phyloP scores from a whole-genome alignment of 2,888 invertebrate genomes.

The Euplexia lucipara region DNA sequence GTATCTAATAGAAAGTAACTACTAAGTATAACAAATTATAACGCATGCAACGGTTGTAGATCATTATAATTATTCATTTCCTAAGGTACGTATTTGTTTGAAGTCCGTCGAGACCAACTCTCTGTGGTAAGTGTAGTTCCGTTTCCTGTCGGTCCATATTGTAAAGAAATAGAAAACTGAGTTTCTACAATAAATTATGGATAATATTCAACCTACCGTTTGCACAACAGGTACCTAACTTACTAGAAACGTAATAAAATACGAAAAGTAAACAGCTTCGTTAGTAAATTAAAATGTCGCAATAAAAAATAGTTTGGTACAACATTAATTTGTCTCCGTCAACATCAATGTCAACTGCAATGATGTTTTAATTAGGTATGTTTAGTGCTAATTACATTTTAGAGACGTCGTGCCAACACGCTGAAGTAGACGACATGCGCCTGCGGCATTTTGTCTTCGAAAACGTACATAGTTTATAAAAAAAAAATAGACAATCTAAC shows the following conservation, averaged over 20 bases:
- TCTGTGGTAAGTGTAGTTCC: slow-evolving; percentile 26
- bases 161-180: slow-evolving; percentile 11
- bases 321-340: no score
- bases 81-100: slow-evolving; percentile 27
- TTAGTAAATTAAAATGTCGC: no score
- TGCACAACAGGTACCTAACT: no score
- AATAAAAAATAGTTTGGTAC: no score
- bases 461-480: background rate
- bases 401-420: background rate
- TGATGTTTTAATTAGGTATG: background rate
- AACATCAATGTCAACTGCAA: no score
- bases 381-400: no score
- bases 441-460: no score
- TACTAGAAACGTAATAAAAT: background rate
- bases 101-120: slow-evolving; percentile 40
- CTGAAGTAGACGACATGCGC: background rate
- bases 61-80: slow-evolving; percentile 26
- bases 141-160: slow-evolving; percentile 35
- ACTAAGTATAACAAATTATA: slow-evolving; percentile 2
- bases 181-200: slow-evolving; percentile 15
- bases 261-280: no score
- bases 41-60: background rate
- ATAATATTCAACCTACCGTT: no score
- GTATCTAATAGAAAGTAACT: slow-evolving; percentile 18
- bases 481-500: background rate